These are phyloP conservation scores for Caenorhabditis doughertyi DNA, from an alignment of 2,888 invertebrate genomes.

Conservation along the genomic window DNA sequence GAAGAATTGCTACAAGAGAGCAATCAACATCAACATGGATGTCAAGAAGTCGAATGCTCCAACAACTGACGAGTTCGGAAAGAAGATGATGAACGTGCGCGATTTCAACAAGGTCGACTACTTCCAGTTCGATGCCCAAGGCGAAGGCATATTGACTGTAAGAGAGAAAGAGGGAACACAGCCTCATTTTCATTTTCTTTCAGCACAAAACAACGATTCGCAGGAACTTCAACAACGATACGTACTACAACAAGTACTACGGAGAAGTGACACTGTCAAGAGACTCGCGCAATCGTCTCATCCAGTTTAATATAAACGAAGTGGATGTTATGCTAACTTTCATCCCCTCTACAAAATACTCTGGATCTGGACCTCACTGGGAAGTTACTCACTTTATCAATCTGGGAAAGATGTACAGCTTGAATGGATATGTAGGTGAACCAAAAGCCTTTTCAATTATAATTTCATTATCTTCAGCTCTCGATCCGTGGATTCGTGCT, in stretches of 20 bases:
- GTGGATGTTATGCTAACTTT: conserved; percentile 46
- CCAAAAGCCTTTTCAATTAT: background rate
- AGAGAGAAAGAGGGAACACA: background rate
- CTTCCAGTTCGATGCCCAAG: conserved; percentile 3
- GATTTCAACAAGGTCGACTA: conserved; percentile 28
- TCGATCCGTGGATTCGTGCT: conserved; percentile 49
- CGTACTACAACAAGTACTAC: conserved; percentile 39
- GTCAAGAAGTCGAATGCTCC: conserved; percentile 1
- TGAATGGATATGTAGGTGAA: conserved; percentile 42
- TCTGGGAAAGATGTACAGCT: conserved; percentile 44
- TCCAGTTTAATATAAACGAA: conserved; percentile 11
- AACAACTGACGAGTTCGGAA: conserved; percentile 12
- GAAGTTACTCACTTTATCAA: conserved; percentile 40
- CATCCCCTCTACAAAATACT: conserved; percentile 21
- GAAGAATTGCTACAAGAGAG: background rate
- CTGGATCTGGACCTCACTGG: conserved; percentile 36
- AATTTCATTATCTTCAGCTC: conserved; percentile 26
- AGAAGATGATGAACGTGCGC: background rate
- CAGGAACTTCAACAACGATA: background rate
- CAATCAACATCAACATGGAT: background rate
- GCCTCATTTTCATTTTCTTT: background rate
- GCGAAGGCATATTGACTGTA: conserved; percentile 2
- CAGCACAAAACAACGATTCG: conserved; percentile 41
- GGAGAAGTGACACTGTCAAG: conserved; percentile 22
- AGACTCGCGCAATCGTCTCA: conserved; percentile 25